Evolutionary conservation across 2,797 vertebrate species (phyloP).

Genomic region (Hoplostethus mediterraneus): DNA sequence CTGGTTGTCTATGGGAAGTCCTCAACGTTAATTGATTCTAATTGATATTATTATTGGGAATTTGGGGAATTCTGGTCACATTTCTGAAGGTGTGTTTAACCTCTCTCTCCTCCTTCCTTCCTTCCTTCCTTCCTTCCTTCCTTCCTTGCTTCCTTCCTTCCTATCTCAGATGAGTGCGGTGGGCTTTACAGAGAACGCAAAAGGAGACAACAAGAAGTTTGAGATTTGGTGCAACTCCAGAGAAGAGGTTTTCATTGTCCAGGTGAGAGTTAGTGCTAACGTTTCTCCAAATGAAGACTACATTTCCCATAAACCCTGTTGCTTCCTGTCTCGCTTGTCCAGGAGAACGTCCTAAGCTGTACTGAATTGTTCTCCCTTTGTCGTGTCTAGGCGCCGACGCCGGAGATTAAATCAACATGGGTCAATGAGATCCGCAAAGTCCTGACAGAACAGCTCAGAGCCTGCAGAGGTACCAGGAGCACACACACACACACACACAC

Average conservation of each 20-base stretch:
- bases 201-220: constrained; percentile 96
- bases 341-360: too few species aligned
- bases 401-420: constrained; percentile 94
- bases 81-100: too few species aligned
- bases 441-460: constrained; percentile 95
- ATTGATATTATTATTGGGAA: too few species aligned
- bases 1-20: too few species aligned
- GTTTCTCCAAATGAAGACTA: too few species aligned
- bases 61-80: too few species aligned
- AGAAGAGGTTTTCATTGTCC: constrained; percentile 96
- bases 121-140: neutral
- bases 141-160: neutral
- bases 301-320: too few species aligned
- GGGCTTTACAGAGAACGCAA: constrained; percentile 96
- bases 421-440: constrained; percentile 97
- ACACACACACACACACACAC: neutral
- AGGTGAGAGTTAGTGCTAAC: constrained; percentile 88
- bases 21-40: too few species aligned
- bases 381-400: constrained; percentile 87
- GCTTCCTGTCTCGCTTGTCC: too few species aligned
- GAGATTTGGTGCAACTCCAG: constrained; percentile 98
- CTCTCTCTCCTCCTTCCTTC: too few species aligned
- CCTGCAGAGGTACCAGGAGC: constrained; percentile 88
- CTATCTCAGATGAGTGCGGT: constrained; percentile 92
- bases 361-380: neutral